phyloP scores from a whole-genome alignment of 2,797 vertebrate genomes.

The Micropoecilia bifurca region DNA sequence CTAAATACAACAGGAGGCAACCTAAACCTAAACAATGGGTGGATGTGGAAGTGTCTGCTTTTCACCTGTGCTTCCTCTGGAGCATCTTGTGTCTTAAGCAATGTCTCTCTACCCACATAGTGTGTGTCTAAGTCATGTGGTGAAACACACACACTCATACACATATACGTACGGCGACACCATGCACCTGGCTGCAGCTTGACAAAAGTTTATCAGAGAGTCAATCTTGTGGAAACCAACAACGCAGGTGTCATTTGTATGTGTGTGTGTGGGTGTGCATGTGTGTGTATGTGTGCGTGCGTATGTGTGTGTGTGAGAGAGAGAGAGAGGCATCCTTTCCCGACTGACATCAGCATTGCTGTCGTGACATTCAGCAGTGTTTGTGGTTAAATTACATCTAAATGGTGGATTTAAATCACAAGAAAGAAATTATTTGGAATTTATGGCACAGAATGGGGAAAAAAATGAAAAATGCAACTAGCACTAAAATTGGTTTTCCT shows the following conservation, averaged over 20 bases:
- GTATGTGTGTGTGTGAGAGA: no score
- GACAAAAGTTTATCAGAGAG: slow-evolving; percentile 70
- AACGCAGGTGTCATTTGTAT: slow-evolving; percentile 62
- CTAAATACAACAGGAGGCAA: slow-evolving; percentile 11
- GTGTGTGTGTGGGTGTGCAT: slow-evolving; percentile 14
- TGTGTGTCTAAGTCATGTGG: slow-evolving; percentile 67
- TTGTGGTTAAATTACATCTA: neutral
- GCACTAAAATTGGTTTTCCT: no score
- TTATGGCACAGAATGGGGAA: neutral
- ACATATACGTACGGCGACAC: slow-evolving; percentile 32
- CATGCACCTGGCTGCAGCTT: slow-evolving; percentile 75
- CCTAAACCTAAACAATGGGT: neutral
- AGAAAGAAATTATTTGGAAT: slow-evolving; percentile 2
- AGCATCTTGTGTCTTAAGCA: slow-evolving; percentile 44
- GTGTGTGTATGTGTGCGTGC: neutral
- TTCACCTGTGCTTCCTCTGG: slow-evolving; percentile 59
- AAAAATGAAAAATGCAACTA: neutral
- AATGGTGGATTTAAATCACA: slow-evolving; percentile 5
- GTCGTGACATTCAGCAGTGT: neutral
- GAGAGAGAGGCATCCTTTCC: slow-evolving; percentile 20
- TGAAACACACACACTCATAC: slow-evolving; percentile 37
- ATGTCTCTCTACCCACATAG: slow-evolving; percentile 58
- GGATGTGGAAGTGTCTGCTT: slow-evolving; percentile 40
- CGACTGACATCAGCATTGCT: slow-evolving; percentile 28
- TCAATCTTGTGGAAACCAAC: slow-evolving; percentile 71